A percentile compares a stretch with the other conserved stretches of the same genome.
Evolutionary conservation across 2,888 invertebrate species (phyloP).

Genomic region (Phengaris arion): DNA sequence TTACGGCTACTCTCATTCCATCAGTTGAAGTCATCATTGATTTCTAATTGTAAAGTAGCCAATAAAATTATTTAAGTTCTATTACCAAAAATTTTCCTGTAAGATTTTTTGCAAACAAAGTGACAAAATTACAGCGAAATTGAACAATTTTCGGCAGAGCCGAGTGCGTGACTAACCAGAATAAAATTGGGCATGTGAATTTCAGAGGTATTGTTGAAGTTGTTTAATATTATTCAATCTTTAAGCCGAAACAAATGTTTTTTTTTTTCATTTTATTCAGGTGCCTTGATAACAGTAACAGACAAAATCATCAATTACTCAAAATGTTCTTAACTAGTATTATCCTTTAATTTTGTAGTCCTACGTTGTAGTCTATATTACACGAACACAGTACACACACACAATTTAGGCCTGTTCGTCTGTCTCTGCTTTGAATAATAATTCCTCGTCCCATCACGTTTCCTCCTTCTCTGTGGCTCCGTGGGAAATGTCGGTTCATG

Average conservation of each 20-base stretch:
- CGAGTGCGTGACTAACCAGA: too few relatives aligned
- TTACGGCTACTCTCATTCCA: conserved; percentile 54
- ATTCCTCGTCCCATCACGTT: conserved; percentile 74
- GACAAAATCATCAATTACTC: not conserved
- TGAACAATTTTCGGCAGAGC: too few relatives aligned
- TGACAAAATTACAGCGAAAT: too few relatives aligned
- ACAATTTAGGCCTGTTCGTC: conserved; percentile 70
- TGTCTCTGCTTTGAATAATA: conserved; percentile 77
- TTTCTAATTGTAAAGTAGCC: conserved; percentile 22
- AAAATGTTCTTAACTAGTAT: not conserved
- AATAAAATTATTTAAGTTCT: not conserved
- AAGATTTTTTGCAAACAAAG: too few relatives aligned
- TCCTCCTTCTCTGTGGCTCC: conserved; percentile 63
- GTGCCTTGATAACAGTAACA: not conserved
- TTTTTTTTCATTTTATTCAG: too few relatives aligned
- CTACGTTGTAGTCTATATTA: not conserved
- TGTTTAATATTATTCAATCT: too few relatives aligned
- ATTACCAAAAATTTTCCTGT: not conserved
- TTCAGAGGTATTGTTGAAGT: too few relatives aligned
- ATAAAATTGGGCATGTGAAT: too few relatives aligned
- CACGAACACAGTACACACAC: conserved; percentile 47
- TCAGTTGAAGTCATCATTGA: conserved; percentile 47
- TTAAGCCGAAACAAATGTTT: too few relatives aligned
- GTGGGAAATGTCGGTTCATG: conserved; percentile 71
- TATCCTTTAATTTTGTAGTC: not conserved